Evolutionary conservation across 2,888 invertebrate species (phyloP), one percentile per base, ranked within the genome.

Genomic region (Dyspetes luteomarginatus): DNA sequence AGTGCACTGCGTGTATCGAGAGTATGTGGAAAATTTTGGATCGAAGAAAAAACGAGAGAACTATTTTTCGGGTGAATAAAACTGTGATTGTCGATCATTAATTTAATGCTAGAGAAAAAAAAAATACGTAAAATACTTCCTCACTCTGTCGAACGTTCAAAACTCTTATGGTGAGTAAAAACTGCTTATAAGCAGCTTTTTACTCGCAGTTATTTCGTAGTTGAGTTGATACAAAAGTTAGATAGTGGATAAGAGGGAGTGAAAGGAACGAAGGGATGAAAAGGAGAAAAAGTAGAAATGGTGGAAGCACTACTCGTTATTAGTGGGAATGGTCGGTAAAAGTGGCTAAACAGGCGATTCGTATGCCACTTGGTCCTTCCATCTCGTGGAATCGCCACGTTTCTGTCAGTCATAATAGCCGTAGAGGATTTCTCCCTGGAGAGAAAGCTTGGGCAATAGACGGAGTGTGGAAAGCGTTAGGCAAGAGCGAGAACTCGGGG

Each of bases 341-440:
- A 82, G 84, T 82, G 84, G 86, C 86, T 88, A 90, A 90, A 85
- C 86, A 90, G 90, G 90, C 84, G 88, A 91, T 90, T 90, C 90
- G 90, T 90, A 91, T 90, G 90, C 90, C 85, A 86, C 86, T 87
- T 87, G 89, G 88, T 88, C 89, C 89, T 90, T 90, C 89, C 89
- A 90, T 91, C 91, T 89, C 88, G 85, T 82, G 84, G 85, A 90
- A 90, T 89, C 88, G 88, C 86, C 81, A 85, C 88, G 87, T 90
- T 91, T 90, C 90, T 90, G 90, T 90, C 91, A 91, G 90, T 90
- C 91, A 90, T 89, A 90, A 91, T 90, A 89, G 89, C 88, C 86
- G 60, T 84, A 87, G 86, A 86, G 88, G 88, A 91, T 90, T 89
- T 87, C 88, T 85, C 88, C 85, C 87, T 12, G 72, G 86, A 84